Base-by-base conservation (phyloP, 2,797 vertebrate species). In the Sebastes iracundus region DNA sequence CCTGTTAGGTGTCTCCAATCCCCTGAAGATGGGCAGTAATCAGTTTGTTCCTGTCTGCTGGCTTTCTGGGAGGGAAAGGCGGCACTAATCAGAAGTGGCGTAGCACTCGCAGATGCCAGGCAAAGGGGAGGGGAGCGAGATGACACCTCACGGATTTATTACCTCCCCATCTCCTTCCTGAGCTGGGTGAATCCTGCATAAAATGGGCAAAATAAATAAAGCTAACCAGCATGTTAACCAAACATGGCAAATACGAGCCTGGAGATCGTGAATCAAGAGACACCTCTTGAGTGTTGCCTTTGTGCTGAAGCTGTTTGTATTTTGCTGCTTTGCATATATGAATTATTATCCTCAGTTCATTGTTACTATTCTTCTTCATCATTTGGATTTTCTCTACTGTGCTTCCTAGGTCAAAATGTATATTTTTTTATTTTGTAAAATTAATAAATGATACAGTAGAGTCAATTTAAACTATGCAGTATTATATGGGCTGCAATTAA, bases 11-110 rank as follows among this genome's bases (percentile, higher is more conserved):
- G 94, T 95, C 94, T 94, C 76, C 86, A 89, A 92, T 92, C 93
- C 95, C 94, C 94, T 59, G 78, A 95, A 94, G 95, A 95, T 94
- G 92, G 93, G 91, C 96, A 95, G 94, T 94, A 94, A 95, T 95
- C 95, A 94, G 95, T 95, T 94, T 95, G 95, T 95, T 96, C 94
- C 96, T 94, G 92, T 95, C 95, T 92, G 87, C 92, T 95, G 93
- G 91, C 91, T 95, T 93, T 93, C 92, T 89, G 90, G 88, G 83
- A 89, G 92, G 93, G 92, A 93, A 90, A 89, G 90, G 91, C 84
- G 81, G 91, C 82, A 90, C 92, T 96, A 96, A 96, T 96, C 93
- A 95, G 90, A 95, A 95, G 94, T 95, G 95, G 94, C 95, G 79
- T 91, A 83, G 87, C 83, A 63, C 89, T 79, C 61, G 84, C 85